Base-by-base conservation (phyloP, 2,888 invertebrate species). In the Helicoverpa assulta region DNA sequence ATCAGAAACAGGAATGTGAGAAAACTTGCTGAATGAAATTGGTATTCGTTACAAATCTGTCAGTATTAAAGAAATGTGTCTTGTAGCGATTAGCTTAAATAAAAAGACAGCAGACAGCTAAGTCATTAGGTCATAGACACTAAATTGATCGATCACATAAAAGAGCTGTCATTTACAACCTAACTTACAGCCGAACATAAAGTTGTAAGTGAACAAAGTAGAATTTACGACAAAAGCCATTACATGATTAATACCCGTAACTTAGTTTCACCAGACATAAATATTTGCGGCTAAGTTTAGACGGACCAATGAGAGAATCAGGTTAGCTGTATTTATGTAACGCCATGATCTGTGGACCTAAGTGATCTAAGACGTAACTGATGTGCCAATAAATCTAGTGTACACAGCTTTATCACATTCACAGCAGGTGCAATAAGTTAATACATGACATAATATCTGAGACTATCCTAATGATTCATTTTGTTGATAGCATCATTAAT, bases 101-200 rank as follows among this genome's bases (percentile, higher is more conserved):
- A 16, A 67, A 55, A 18, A 26, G 21, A 18, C 29, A 5, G 14
- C 43, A 12, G 19, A 2, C 26, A 0, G 2, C 6, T 10, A 52
- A 64, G 64, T 56, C 47, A 74, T 19, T 58, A 19, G 73, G 50
- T 50, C 66, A 65, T 26, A 64, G 16, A 52, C n/a, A 54, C 40
- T 59, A 62, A 62, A 79, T 59, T 62, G 67, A 78, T 79, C 74
- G 62, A 79, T 79, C 59, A 79, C 43, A 75, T 76, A 63, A 75
- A 80, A 51, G 43, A 37, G 14, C 61, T 65, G 43, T 62, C 52
- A 68, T 75, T 79, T 73, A 75, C 40, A 29, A 26, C 64, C 26
- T 3, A 62, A 73, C 52, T 63, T 58, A 66, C 33, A 58, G 40
- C 59, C 26, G n/a, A 29, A 51, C 58, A 65, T 76, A 69, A 80